Conservation (phyloP, 1,140 invertebrate species). For the Hylaeus volcanicus region DNA sequence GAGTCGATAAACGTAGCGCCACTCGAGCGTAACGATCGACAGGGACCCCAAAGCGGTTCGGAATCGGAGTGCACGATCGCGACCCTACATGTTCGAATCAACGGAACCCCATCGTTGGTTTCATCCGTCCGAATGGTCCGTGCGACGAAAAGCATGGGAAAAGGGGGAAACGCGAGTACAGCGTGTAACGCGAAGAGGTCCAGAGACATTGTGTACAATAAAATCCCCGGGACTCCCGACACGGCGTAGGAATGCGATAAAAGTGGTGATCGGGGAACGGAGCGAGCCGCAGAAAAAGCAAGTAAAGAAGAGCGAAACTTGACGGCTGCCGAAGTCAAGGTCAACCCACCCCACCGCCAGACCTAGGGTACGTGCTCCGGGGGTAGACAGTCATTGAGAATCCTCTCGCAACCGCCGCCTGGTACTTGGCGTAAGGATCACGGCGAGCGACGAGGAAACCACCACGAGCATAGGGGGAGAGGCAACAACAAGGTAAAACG, state of each 20-base stretch:
- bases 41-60: neutral
- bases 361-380: slow-evolving; percentile 1
- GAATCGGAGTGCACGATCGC: neutral
- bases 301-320: slow-evolving; percentile 25
- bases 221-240: slow-evolving; percentile 8
- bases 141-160: neutral
- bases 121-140: too few relatives aligned
- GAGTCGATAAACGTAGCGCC: slow-evolving; percentile 16
- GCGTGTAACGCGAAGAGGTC: neutral
- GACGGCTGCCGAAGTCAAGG: slow-evolving; percentile 36
- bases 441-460: neutral
- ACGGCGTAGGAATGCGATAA: slow-evolving; percentile 39
- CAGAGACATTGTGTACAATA: slow-evolving; percentile 15
- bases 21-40: neutral
- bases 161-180: neutral
- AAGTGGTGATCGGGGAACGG: slow-evolving; percentile 26
- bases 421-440: slow-evolving; percentile 16
- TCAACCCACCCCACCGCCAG: slow-evolving; percentile 23
- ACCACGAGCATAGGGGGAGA: neutral
- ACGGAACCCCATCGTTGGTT: too few relatives aligned
- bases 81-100: neutral
- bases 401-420: neutral
- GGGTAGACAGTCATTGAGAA: slow-evolving; percentile 53
- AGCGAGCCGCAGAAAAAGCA: slow-evolving; percentile 15
- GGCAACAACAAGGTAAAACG: slow-evolving; percentile 37